A percentile compares a stretch with the other conserved stretches of the same genome.
phyloP scores from a whole-genome alignment of 2,113 vertebrate species.

The Panthera uncia region DNA sequence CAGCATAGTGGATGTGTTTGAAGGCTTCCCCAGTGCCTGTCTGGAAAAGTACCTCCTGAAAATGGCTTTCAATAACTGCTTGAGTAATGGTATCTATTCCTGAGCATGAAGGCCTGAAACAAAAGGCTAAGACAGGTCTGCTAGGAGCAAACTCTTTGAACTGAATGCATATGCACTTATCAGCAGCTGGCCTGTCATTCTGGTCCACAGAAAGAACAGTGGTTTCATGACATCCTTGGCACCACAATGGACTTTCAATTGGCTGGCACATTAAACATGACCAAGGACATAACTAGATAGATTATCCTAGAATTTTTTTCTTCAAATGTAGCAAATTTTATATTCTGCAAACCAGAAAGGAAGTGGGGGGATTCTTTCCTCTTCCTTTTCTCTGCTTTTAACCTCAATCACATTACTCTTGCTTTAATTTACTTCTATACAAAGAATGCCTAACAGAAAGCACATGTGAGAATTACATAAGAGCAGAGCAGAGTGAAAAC shows the following conservation, averaged over 20 bases:
- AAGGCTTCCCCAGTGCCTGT: background rate
- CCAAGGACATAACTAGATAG: background rate
- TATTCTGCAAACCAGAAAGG: slow-evolving; percentile 32
- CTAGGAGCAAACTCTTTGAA: background rate
- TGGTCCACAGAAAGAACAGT: background rate
- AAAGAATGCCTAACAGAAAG: slow-evolving; percentile 9
- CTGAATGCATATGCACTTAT: background rate
- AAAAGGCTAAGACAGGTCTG: background rate
- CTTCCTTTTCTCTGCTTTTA: slow-evolving; percentile 44
- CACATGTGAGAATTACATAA: slow-evolving; percentile 33
- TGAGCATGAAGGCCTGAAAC: background rate
- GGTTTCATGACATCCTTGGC: background rate
- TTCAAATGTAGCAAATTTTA: background rate
- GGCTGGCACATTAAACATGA: background rate
- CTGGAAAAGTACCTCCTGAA: background rate
- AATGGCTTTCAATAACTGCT: background rate
- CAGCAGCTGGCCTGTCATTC: background rate
- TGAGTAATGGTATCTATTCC: background rate
- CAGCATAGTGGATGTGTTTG: background rate
- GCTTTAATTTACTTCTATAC: slow-evolving; percentile 41
- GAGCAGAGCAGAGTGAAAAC: background rate
- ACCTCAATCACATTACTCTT: background rate
- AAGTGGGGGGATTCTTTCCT: slow-evolving; percentile 22
- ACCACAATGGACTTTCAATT: background rate
- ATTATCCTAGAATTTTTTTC: background rate